phyloP scores from a whole-genome alignment of 64 coral and sea anemone species.

The Stichodactyla mertensii region DNA sequence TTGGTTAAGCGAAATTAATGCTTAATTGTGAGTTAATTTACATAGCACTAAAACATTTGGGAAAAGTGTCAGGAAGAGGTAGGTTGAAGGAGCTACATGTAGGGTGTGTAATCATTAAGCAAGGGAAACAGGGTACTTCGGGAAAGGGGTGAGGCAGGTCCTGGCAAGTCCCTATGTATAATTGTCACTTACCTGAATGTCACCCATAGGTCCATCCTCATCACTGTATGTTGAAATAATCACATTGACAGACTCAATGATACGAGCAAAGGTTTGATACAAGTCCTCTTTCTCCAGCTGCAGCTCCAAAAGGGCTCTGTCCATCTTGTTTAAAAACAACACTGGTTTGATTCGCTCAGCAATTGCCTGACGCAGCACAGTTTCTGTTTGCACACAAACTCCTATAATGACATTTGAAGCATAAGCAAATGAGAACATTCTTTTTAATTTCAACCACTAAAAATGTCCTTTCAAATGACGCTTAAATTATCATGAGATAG shows the following conservation, averaged over 20 bases:
- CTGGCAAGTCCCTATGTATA: no score
- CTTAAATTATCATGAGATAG: no score
- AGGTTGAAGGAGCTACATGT: no score
- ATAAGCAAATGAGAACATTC: background rate
- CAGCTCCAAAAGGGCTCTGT: slow-evolving; percentile 84
- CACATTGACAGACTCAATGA: slow-evolving; percentile 84
- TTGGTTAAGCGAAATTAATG: no score
- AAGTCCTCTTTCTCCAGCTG: slow-evolving; percentile 89
- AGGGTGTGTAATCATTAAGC: no score
- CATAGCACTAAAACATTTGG: no score
- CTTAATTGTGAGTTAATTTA: no score
- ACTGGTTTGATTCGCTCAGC: slow-evolving; percentile 88
- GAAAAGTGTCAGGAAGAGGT: no score
- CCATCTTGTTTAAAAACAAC: slow-evolving; percentile 98
- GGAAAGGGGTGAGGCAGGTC: no score
- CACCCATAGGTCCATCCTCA: slow-evolving; percentile 95
- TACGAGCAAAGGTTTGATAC: slow-evolving; percentile 85
- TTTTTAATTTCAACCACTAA: no score
- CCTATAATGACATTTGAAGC: slow-evolving; percentile 22
- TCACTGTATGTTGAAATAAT: slow-evolving; percentile 88
- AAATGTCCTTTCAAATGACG: no score
- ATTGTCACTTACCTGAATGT: slow-evolving; percentile 56
- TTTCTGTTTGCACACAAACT: slow-evolving; percentile 98
- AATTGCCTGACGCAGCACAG: slow-evolving; percentile 88
- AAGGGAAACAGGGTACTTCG: no score